Evolutionary conservation across 2,113 vertebrate species (phyloP).

Genomic region (Chamaetylas fuelleborni): DNA sequence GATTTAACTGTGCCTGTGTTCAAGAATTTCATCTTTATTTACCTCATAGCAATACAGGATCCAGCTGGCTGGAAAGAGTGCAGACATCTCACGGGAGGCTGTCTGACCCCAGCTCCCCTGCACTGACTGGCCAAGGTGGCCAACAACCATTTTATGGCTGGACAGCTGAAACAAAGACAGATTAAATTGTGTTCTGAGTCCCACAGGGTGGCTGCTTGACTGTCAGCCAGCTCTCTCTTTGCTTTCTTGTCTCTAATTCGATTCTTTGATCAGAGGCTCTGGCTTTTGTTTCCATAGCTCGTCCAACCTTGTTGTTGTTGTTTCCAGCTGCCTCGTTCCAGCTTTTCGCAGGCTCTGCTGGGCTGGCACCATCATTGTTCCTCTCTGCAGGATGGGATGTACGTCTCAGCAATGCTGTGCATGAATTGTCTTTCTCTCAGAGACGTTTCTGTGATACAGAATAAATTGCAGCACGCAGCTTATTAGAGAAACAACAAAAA

Average conservation of each 20-base stretch:
- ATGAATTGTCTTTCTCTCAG: neutral
- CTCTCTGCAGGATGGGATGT: slow-evolving; percentile 47
- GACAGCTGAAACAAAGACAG: neutral
- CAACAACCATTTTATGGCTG: neutral
- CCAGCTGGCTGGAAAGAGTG: neutral
- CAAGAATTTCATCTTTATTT: neutral
- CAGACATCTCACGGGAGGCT: neutral
- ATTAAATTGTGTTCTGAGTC: neutral
- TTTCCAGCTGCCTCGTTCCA: slow-evolving; percentile 7
- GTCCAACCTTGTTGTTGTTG: neutral
- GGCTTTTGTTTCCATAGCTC: slow-evolving; percentile 30
- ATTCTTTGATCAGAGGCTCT: slow-evolving; percentile 40
- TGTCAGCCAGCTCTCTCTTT: slow-evolving; percentile 26
- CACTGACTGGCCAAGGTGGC: neutral
- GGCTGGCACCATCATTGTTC: neutral
- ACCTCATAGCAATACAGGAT: neutral
- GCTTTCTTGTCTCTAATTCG: slow-evolving; percentile 34
- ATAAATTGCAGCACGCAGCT: slow-evolving; percentile 3
- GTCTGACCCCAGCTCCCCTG: neutral
- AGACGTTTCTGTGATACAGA: slow-evolving; percentile 6
- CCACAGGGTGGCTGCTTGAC: neutral
- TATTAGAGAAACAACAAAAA: neutral
- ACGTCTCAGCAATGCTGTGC: slow-evolving; percentile 18
- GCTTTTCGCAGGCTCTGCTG: neutral
- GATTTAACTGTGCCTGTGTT: neutral